Evolutionary conservation across 2,113 vertebrate species (phyloP).

Genomic region (Ochotona princeps): DNA sequence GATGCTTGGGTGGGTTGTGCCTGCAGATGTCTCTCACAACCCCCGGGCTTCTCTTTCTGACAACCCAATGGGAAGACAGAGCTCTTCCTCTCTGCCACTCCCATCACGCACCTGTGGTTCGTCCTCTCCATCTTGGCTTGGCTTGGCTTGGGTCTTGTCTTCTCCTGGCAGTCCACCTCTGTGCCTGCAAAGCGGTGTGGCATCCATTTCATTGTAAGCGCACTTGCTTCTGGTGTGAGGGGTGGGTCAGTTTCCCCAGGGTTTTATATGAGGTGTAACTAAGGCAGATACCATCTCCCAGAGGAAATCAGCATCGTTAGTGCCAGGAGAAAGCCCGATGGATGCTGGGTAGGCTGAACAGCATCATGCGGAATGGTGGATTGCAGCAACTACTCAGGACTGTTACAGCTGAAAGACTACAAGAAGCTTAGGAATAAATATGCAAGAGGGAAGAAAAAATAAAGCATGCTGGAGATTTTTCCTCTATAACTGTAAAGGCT

Average conservation of each 20-base stretch:
- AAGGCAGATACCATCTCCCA: background rate
- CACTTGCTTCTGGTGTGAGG: background rate
- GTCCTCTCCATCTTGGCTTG: background rate
- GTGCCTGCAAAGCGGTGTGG: background rate
- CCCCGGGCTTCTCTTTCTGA: background rate
- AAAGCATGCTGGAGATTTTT: background rate
- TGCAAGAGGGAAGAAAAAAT: background rate
- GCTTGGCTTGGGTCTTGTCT: background rate
- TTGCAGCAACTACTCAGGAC: background rate
- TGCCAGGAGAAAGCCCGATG: background rate
- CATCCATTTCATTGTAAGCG: background rate
- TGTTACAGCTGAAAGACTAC: background rate
- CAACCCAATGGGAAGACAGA: background rate
- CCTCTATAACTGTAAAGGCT: background rate
- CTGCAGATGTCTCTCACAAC: fast-evolving
- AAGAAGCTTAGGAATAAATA: background rate
- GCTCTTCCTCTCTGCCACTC: background rate
- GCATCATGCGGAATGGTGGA: background rate
- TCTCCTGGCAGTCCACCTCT: background rate
- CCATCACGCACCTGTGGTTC: background rate
- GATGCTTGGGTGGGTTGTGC: background rate
- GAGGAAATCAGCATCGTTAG: background rate
- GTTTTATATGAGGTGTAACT: too few species aligned
- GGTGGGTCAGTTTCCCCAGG: background rate
- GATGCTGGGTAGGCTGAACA: background rate